phyloP scores from a whole-genome alignment of 2,797 vertebrate genomes.

The Pseudomugil gertrudae region DNA sequence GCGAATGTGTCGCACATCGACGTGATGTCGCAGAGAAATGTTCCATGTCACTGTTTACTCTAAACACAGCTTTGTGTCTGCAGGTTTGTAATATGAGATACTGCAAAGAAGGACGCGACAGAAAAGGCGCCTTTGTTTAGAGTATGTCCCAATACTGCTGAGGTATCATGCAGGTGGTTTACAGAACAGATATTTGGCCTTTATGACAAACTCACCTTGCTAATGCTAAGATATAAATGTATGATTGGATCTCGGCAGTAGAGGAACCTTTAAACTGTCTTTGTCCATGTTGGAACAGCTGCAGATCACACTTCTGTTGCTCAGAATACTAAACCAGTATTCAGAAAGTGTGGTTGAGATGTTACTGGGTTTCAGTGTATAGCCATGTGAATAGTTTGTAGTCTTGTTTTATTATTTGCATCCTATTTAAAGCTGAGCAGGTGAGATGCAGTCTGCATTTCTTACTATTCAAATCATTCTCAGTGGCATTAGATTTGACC shows the following conservation, averaged over 20 bases:
- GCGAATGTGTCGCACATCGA: background rate
- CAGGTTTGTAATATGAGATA: slow-evolving; percentile 60
- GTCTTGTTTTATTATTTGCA: slow-evolving; percentile 53
- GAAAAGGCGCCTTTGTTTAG: slow-evolving; percentile 51
- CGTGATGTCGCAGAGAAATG: background rate
- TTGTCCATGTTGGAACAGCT: background rate
- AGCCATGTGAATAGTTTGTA: background rate
- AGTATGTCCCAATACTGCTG: background rate
- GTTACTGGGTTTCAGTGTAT: background rate
- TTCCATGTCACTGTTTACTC: slow-evolving; percentile 15
- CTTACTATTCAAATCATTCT: slow-evolving; percentile 33
- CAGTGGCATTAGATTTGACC: background rate
- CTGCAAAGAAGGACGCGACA: slow-evolving; percentile 1
- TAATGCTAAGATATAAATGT: too few species aligned
- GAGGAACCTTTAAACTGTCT: background rate
- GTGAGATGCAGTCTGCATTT: slow-evolving; percentile 4
- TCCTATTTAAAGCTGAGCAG: slow-evolving; percentile 24
- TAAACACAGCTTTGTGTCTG: slow-evolving; percentile 14
- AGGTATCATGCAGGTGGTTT: background rate
- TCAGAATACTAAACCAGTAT: background rate
- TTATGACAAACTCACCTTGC: background rate
- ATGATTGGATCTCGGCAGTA: background rate
- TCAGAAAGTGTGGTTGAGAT: background rate
- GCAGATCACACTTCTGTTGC: background rate
- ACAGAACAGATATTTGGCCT: background rate